Evolutionary conservation across 1,140 invertebrate species (phyloP).

Genomic region (Choristoneura fumiferana): DNA sequence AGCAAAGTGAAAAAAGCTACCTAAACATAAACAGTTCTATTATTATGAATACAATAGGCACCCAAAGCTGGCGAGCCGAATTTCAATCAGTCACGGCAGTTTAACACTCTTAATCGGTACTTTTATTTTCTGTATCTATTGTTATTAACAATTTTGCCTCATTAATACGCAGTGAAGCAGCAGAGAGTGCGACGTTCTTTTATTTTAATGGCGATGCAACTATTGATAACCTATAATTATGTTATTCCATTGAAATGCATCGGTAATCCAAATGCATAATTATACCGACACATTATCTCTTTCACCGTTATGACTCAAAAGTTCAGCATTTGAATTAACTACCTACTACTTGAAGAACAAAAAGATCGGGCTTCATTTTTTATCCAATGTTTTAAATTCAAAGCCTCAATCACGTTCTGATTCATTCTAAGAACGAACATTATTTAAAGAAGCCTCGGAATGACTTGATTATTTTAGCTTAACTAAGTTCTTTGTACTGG

Average conservation of each 20-base stretch:
- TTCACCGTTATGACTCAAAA: neutral
- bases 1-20: conserved; percentile 44
- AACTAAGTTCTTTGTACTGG: conserved; percentile 1
- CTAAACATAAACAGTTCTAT: conserved; percentile 72
- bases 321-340: neutral
- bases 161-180: conserved; percentile 69
- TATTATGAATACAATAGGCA: conserved; percentile 58
- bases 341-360: neutral
- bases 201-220: conserved; percentile 48
- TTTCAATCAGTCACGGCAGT: conserved; percentile 69
- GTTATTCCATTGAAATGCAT: conserved; percentile 33
- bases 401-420: neutral
- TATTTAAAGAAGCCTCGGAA: neutral
- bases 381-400: conserved; percentile 8
- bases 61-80: conserved; percentile 53
- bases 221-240: conserved; percentile 62
- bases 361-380: neutral
- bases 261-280: neutral
- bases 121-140: conserved; percentile 59
- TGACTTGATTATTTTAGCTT: conserved; percentile 12
- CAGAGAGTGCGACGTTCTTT: conserved; percentile 43
- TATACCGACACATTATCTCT: neutral
- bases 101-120: conserved; percentile 71
- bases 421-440: neutral
- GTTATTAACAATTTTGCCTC: conserved; percentile 71